A percentile compares a stretch with the other conserved stretches of the same genome.
Conservation (phyloP, 2,797 vertebrate species). For the Pantherophis vulpinus region DNA sequence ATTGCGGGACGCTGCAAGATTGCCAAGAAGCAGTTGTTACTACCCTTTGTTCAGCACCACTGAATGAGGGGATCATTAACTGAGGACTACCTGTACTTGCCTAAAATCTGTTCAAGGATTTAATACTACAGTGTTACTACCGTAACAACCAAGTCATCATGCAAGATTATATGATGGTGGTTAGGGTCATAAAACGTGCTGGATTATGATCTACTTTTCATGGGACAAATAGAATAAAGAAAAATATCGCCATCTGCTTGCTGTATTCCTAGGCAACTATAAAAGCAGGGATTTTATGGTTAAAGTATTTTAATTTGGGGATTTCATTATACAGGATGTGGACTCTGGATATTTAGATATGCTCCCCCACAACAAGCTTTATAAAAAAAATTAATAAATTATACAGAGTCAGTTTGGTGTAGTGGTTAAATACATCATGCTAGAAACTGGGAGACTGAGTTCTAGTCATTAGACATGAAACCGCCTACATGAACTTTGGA, state of each 20-base stretch:
- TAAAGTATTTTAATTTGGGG: background rate
- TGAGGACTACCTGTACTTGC: background rate
- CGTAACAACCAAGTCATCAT: background rate
- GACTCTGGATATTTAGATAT: background rate
- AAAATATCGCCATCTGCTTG: background rate
- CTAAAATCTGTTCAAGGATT: background rate
- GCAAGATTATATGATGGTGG: background rate
- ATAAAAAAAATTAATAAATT: background rate
- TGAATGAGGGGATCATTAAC: background rate
- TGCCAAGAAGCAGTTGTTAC: background rate
- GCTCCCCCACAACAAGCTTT: background rate
- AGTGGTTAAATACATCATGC: background rate
- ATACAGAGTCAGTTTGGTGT: background rate
- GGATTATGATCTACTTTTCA: background rate
- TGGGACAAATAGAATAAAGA: background rate
- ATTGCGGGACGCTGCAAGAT: background rate
- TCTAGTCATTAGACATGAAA: background rate
- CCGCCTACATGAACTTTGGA: background rate
- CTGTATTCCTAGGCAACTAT: background rate
- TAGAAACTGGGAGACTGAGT: background rate
- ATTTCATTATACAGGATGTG: background rate
- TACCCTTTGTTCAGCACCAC: background rate
- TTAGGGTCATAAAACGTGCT: background rate
- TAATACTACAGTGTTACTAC: background rate
- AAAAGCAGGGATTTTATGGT: background rate